Conservation (phyloP, 1,140 invertebrate species). For the Drosophila lowei region DNA sequence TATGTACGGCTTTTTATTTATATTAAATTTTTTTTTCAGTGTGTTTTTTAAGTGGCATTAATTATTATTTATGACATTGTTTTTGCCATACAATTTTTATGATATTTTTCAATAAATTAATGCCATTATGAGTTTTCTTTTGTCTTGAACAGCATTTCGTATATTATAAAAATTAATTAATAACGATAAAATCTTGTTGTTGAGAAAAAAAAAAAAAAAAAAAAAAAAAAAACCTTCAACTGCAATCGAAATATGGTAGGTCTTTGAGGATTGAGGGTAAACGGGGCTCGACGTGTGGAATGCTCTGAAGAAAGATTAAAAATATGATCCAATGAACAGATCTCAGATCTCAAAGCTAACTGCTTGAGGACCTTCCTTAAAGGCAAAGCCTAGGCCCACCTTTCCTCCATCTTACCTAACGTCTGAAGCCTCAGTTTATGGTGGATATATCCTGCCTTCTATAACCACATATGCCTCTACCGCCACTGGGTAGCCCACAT, state of each 20-base stretch:
- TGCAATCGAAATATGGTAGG: too few relatives aligned
- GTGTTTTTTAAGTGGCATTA: conserved; percentile 52
- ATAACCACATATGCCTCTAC: neutral
- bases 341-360: too few relatives aligned
- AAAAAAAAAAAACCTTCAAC: too few relatives aligned
- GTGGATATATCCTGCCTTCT: too few relatives aligned
- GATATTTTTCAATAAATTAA: conserved; percentile 58
- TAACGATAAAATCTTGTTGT: neutral
- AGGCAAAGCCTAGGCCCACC: too few relatives aligned
- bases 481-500: neutral
- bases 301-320: too few relatives aligned
- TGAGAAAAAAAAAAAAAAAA: neutral
- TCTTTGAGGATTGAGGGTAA: too few relatives aligned
- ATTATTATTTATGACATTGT: conserved; percentile 74
- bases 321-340: too few relatives aligned
- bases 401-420: too few relatives aligned
- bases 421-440: too few relatives aligned
- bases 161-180: conserved; percentile 63
- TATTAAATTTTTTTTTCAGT: conserved; percentile 30
- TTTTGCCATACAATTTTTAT: conserved; percentile 59
- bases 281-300: too few relatives aligned
- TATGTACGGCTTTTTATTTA: conserved; percentile 40
- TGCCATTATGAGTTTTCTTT: conserved; percentile 42
- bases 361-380: too few relatives aligned
- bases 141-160: conserved; percentile 31